Evolutionary conservation across 1,140 invertebrate genomes (phyloP).

Genomic region (Drosophila virilis): DNA sequence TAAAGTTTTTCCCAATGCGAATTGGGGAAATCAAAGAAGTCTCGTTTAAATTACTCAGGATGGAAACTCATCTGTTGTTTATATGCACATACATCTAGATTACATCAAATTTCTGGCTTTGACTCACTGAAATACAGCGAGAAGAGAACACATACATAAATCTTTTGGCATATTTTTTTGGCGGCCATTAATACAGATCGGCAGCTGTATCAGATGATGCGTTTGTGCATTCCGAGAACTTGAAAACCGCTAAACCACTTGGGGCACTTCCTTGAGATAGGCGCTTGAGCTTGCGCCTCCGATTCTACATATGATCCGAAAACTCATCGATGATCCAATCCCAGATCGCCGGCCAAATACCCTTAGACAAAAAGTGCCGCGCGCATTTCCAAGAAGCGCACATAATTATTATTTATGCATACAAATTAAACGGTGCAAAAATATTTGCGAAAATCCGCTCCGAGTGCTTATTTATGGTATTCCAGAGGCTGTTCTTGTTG

Average conservation of each 20-base stretch:
- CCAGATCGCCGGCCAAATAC: constrained; percentile 16
- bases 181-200: constrained; percentile 17
- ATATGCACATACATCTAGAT: not conserved
- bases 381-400: constrained; percentile 52
- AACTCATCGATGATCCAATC: constrained; percentile 54
- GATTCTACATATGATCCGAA: constrained; percentile 7
- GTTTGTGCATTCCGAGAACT: constrained; percentile 64
- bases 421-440: constrained; percentile 69
- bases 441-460: constrained; percentile 63
- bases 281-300: constrained; percentile 17
- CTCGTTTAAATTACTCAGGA: too few relatives aligned
- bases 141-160: not conserved
- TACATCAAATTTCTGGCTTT: not conserved
- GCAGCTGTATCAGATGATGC: constrained; percentile 29
- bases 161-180: constrained; percentile 3
- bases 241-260: constrained; percentile 26
- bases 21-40: too few relatives aligned
- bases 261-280: constrained; percentile 33
- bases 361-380: constrained; percentile 44
- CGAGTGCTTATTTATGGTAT: constrained; percentile 59
- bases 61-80: not conserved
- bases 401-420: constrained; percentile 79
- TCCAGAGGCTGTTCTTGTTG: constrained; percentile 4
- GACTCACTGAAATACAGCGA: not conserved
- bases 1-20: too few relatives aligned